A percentile compares a stretch with the other conserved stretches of the same genome.
These are phyloP conservation scores for Remorina albescens DNA, from an alignment of 2,797 vertebrate species.

Conservation along the genomic window DNA sequence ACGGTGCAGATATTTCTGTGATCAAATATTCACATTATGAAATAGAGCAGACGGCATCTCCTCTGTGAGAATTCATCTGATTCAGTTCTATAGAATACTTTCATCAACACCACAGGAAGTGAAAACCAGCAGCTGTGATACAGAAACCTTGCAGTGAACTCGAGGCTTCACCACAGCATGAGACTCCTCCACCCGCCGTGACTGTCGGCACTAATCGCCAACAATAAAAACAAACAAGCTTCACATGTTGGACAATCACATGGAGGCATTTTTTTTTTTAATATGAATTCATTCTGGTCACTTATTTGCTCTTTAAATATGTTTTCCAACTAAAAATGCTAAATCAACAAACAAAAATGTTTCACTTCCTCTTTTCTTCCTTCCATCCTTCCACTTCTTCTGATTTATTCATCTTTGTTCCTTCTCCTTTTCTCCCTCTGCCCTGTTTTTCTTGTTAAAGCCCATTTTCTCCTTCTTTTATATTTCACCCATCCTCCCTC, in stretches of 20 bases:
- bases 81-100: conserved; percentile 1
- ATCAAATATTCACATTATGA: not conserved
- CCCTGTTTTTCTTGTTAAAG: accelerated
- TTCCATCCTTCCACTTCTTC: not conserved
- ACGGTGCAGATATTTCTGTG: too few species aligned
- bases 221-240: too few species aligned
- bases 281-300: too few species aligned
- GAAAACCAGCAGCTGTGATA: conserved; percentile 2
- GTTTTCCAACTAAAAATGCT: not conserved
- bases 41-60: not conserved
- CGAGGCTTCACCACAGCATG: not conserved
- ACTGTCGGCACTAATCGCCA: too few species aligned
- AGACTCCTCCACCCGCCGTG: too few species aligned
- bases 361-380: not conserved
- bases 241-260: too few species aligned
- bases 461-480: not conserved
- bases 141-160: not conserved
- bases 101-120: conserved; percentile 24
- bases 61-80: too few species aligned
- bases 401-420: too few species aligned
- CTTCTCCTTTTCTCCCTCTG: not conserved
- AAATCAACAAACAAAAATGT: not conserved
- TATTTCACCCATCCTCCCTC: not conserved
- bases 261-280: too few species aligned
- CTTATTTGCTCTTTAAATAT: too few species aligned